Base-by-base conservation (phyloP, 2,797 vertebrate species). In the Premnoplex brunnescens region DNA sequence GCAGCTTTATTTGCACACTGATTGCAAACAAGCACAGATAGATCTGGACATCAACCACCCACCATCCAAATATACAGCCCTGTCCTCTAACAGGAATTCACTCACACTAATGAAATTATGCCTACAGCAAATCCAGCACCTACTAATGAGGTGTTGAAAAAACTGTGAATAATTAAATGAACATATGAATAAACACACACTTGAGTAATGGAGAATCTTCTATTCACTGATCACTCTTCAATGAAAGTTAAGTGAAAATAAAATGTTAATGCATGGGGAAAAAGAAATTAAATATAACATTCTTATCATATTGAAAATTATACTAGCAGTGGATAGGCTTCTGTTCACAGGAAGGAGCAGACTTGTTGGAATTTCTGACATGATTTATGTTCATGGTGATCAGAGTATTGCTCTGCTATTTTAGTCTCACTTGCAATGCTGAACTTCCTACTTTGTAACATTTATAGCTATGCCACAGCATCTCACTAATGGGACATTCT, bases 301-400 rank as follows among this genome's bases (percentile, higher is more conserved):
- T 90, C 75, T 89, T 69, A 89, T 68, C 12, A 52, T 76, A 85
- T 18, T 36, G 43, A 32, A 94, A 91, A 72, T 68, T 54, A 60
- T 43, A 22, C 67, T 75, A 41, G 68, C 51, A 87, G 58, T 51
- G 60, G 67, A 43, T 24, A 83, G n/a, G 85, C 39, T 92, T 90
- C 32, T 81, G 14, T 23, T 83, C 56, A 59, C 3, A 64, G 66
- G 44, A 88, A 64, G 37, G 55, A 94, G 54, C 14, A 82, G 32
- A 59, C 67, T 62, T 58, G 46, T 62, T 55, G 24, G 24, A 91
- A 85, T 84, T 92, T 76, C 72, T 78, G 87, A 95, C 58, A 55
- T 77, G 75, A 95, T 89, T 95, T 88, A 89, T 82, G 73, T 89
- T 83, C 88, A 52, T 62, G 82, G 75, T 56, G 80, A 55, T 37